These are phyloP conservation scores for Brachypodius melanocephalos DNA, from an alignment of 2,113 vertebrate genomes.

Conservation along the genomic window DNA sequence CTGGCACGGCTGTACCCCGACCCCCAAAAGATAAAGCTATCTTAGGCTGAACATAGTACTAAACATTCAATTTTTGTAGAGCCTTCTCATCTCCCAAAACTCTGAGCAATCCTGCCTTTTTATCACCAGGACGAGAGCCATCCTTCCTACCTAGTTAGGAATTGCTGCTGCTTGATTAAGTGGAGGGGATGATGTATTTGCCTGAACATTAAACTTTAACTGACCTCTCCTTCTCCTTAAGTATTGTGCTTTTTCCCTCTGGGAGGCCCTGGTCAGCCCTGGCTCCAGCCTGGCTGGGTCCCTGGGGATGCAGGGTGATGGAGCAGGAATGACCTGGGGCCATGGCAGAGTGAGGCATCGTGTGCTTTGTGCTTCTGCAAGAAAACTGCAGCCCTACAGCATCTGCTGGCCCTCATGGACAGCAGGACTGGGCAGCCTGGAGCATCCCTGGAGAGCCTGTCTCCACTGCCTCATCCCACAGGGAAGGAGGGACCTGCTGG, in stretches of 20 bases:
- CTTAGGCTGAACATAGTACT: neutral
- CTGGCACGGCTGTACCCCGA: fast-evolving
- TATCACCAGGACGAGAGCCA: neutral
- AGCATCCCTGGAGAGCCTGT: neutral
- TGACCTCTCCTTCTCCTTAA: neutral
- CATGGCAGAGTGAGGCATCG: neutral
- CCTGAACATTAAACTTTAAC: conserved; percentile 33
- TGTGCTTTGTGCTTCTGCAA: neutral
- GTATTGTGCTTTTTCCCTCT: neutral
- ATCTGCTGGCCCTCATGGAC: neutral
- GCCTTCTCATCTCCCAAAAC: neutral
- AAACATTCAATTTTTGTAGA: neutral
- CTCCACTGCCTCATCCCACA: neutral
- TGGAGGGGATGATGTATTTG: neutral
- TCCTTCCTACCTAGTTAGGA: neutral
- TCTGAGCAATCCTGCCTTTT: neutral
- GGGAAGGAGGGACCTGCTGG: neutral
- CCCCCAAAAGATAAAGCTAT: neutral
- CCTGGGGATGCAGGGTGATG: neutral
- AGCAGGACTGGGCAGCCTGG: neutral
- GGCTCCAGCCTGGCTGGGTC: neutral
- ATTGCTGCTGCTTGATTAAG: conserved; percentile 34
- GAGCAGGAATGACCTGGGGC: neutral
- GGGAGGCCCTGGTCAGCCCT: neutral
- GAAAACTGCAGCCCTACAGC: neutral